phyloP scores from a whole-genome alignment of 2,888 invertebrate species.

The Drosophila cracens region DNA sequence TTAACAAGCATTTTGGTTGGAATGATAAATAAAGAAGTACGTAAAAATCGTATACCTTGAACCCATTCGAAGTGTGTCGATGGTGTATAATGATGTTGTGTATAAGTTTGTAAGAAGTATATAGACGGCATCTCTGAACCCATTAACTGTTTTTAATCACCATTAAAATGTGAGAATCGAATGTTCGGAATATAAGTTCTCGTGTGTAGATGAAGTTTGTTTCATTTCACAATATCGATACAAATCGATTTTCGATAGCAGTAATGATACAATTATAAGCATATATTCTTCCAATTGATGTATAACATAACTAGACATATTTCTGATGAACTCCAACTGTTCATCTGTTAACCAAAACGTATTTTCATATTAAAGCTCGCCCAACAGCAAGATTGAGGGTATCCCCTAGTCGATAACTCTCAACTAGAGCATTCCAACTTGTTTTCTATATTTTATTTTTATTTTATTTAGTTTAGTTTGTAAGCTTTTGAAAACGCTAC shows the following conservation, averaged over 20 bases:
- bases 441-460: constrained; percentile 9
- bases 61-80: background rate
- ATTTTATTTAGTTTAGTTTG: constrained; percentile 22
- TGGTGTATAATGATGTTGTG: background rate
- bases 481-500: constrained; percentile 11
- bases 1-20: constrained; percentile 25
- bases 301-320: background rate
- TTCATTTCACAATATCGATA: background rate
- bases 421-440: background rate
- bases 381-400: background rate
- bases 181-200: background rate
- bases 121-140: background rate
- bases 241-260: background rate
- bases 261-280: too few relatives aligned
- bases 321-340: background rate
- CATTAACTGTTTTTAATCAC: background rate
- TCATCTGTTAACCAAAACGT: too few relatives aligned
- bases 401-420: background rate
- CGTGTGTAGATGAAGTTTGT: background rate
- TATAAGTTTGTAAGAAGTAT: background rate
- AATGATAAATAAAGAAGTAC: background rate
- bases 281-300: background rate
- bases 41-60: background rate
- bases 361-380: background rate
- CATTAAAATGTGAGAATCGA: background rate